Percentiles rank a stretch among this genome's conserved stretches.
Conservation (phyloP, 2,888 invertebrate species). For the Pemphredon lugubris region DNA sequence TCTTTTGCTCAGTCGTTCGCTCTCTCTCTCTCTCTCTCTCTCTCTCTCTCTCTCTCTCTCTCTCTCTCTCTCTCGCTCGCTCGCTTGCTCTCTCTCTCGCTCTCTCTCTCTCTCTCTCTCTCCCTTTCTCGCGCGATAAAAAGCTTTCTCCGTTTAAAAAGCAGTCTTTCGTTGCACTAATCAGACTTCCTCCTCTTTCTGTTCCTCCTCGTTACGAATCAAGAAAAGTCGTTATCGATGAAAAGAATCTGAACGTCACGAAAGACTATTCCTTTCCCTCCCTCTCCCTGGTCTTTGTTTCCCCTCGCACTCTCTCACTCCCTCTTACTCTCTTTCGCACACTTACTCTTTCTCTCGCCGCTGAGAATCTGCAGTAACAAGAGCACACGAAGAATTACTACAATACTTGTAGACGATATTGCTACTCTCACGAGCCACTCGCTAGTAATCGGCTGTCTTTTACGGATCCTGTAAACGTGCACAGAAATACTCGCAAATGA, state of each 20-base stretch:
- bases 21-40: constrained; percentile 42
- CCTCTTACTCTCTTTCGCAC: no score
- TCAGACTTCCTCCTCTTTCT: constrained; percentile 54
- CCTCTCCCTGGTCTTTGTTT: background rate
- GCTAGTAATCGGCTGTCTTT: no score
- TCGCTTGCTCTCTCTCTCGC: constrained; percentile 37
- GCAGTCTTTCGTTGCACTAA: constrained; percentile 73
- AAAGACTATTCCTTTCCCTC: constrained; percentile 1
- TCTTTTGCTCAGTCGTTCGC: constrained; percentile 32
- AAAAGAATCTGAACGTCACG: background rate
- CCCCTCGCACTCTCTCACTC: no score
- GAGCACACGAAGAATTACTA: no score
- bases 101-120: constrained; percentile 43
- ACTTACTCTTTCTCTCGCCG: no score
- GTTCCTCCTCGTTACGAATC: constrained; percentile 25
- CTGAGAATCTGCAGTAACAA: no score
- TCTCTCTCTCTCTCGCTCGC: constrained; percentile 39
- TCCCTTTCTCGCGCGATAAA: constrained; percentile 49
- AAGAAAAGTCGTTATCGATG: background rate
- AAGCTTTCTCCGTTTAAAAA: constrained; percentile 63
- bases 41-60: constrained; percentile 33
- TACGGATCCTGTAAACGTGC: no score
- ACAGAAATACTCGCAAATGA: constrained; percentile 15
- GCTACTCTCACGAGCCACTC: no score
- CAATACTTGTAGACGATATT: no score